Evolutionary conservation across 2,888 invertebrate genomes (phyloP).

Genomic region (Drosophila mimica): DNA sequence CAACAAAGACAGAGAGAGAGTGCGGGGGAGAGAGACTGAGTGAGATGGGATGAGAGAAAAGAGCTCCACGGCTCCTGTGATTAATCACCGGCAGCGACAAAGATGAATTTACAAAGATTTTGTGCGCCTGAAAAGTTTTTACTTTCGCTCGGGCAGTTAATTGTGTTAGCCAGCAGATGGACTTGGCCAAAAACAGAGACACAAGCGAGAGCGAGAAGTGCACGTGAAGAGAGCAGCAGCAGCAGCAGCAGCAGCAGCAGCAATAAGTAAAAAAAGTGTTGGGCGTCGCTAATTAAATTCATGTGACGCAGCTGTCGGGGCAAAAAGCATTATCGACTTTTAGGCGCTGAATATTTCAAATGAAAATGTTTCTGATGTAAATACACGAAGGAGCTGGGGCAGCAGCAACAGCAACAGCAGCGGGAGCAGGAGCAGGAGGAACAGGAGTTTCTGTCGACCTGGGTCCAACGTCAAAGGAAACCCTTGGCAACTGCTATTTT

Average conservation of each 20-base stretch:
- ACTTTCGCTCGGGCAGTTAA: slow-evolving; percentile 71
- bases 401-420: background rate
- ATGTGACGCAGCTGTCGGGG: slow-evolving; percentile 71
- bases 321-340: slow-evolving; percentile 79
- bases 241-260: background rate
- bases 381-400: slow-evolving; percentile 23
- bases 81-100: slow-evolving; percentile 79
- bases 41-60: background rate
- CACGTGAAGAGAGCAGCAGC: background rate
- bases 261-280: slow-evolving; percentile 67
- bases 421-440: background rate
- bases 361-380: slow-evolving; percentile 79
- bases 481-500: slow-evolving; percentile 74
- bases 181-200: slow-evolving; percentile 33
- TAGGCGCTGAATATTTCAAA: slow-evolving; percentile 79
- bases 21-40: background rate
- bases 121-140: slow-evolving; percentile 67
- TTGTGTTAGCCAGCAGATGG: slow-evolving; percentile 76
- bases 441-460: slow-evolving; percentile 14
- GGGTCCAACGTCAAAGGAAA: slow-evolving; percentile 67
- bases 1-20: background rate
- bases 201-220: background rate
- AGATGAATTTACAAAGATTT: slow-evolving; percentile 81
- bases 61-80: slow-evolving; percentile 52
- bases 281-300: slow-evolving; percentile 77